These are phyloP conservation scores for Myiozetetes cayanensis DNA, from an alignment of 2,113 vertebrate species.

Conservation along the genomic window DNA sequence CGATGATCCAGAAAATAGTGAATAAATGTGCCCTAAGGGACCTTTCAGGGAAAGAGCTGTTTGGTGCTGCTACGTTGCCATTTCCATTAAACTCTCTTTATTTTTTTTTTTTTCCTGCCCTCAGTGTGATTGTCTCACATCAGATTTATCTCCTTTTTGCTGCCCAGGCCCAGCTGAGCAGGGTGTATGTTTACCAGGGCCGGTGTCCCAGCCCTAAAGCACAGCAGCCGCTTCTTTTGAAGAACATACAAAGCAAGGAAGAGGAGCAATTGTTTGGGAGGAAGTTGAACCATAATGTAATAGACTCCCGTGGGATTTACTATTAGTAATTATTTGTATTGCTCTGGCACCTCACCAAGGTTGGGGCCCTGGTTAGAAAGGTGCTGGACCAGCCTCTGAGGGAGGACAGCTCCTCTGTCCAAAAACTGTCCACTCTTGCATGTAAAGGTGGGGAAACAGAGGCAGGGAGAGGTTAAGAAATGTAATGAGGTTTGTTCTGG, in stretches of 20 bases:
- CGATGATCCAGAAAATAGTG: background rate
- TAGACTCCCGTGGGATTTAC: conserved; percentile 31
- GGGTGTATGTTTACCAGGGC: conserved; percentile 43
- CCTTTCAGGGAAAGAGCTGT: background rate
- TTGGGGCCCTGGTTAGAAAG: background rate
- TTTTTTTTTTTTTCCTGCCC: background rate
- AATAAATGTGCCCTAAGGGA: background rate
- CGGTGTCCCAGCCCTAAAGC: conserved; percentile 49
- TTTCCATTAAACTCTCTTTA: background rate
- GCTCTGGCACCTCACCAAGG: conserved; percentile 35
- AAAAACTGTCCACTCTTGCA: background rate
- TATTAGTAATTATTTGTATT: conserved; percentile 65
- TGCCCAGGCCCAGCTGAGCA: conserved; percentile 22
- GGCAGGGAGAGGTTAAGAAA: background rate
- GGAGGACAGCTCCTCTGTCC: background rate
- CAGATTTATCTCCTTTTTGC: conserved; percentile 32
- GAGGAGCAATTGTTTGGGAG: conserved; percentile 66
- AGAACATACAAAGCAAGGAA: conserved; percentile 67
- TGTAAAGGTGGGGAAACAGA: background rate
- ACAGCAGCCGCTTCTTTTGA: conserved; percentile 62
- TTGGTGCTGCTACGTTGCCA: background rate
- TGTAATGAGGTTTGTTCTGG: background rate
- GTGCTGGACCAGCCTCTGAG: background rate
- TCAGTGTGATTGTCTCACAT: background rate
- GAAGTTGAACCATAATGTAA: conserved; percentile 49